Evolutionary conservation across 2,113 vertebrate genomes (phyloP), one percentile per base, ranked within the genome.

Genomic region (Saguinus midas): DNA sequence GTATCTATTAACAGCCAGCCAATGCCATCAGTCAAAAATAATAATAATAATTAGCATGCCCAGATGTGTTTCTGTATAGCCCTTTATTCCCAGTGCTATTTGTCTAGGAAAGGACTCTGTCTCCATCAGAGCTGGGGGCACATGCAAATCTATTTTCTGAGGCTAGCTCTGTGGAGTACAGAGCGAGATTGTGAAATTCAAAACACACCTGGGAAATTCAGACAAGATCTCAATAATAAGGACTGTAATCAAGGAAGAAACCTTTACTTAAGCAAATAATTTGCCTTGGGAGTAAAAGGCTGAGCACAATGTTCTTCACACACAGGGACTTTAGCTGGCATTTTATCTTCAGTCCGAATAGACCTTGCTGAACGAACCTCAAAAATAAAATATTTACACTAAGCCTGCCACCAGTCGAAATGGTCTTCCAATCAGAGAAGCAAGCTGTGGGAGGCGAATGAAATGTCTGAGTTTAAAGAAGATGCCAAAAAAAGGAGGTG

Each of bases 241-340:
- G 95, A 78, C 90, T 96, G 72, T 98, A 97, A 97, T 98, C 97
- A 97, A 96, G 96, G 87, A 97, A 97, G 94, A 97, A 97, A 85
- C 95, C 95, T 96, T 96, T 92, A 96, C 94, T 97, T 97, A 98
- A 96, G 96, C 96, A 97, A 98, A 97, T 97, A 81, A 95, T 97
- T 97, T 93, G 95, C 87, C 90, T 96, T 96, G 96, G 90, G 92
- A 97, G n/a, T 95, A 85, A 95, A 97, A 94, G 81, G 78, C 94
- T 97, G 95, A 96, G 61, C 76, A 90, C 0, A 6, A 23, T n/a
- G 66, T 87, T 97, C 95, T 97, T 96, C 72, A 55, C 92, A 87
- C 80, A 57, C 32, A 27, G 58, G 87, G 72, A 92, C 64, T 87
- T 87, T 20, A 73, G 84, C 81, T 87, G 84, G 72, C 68, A 75